phyloP scores from a whole-genome alignment of 2,888 invertebrate species.

The Spilosoma lubricipeda region DNA sequence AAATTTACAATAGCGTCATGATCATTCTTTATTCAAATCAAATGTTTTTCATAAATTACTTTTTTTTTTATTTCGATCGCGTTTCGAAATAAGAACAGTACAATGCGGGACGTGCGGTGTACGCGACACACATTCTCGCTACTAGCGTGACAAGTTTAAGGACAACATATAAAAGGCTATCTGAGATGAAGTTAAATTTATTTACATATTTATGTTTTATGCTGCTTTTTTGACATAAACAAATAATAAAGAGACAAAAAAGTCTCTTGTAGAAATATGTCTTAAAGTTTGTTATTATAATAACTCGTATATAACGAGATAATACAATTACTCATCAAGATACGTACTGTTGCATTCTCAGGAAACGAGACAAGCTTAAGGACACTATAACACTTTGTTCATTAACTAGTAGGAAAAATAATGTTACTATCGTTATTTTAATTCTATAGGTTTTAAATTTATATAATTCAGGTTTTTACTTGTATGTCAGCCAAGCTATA shows the following conservation, averaged over 20 bases:
- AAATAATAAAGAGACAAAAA: neutral
- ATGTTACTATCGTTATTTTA: neutral
- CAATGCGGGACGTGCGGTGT: constrained; percentile 54
- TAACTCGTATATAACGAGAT: neutral
- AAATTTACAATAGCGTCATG: neutral
- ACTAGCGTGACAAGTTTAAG: constrained; percentile 71
- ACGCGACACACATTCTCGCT: constrained; percentile 56
- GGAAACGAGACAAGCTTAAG: neutral
- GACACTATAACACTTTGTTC: neutral
- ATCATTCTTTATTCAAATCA: constrained; percentile 5
- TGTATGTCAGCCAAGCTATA: no score
- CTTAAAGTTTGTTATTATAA: neutral
- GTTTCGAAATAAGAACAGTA: constrained; percentile 46
- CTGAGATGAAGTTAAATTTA: constrained; percentile 26
- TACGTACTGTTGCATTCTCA: neutral
- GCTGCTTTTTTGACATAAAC: neutral
- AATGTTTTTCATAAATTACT: neutral
- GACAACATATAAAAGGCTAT: constrained; percentile 54
- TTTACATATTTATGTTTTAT: neutral
- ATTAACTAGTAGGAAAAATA: neutral
- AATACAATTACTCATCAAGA: neutral
- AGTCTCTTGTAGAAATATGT: neutral
- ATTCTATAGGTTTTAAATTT: neutral
- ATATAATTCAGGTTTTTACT: no score
- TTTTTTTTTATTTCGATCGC: constrained; percentile 39